A percentile compares a stretch with the other conserved stretches of the same genome.
These are phyloP conservation scores for Neosalanx taihuensis DNA, from an alignment of 2,797 vertebrate species.

Conservation along the genomic window DNA sequence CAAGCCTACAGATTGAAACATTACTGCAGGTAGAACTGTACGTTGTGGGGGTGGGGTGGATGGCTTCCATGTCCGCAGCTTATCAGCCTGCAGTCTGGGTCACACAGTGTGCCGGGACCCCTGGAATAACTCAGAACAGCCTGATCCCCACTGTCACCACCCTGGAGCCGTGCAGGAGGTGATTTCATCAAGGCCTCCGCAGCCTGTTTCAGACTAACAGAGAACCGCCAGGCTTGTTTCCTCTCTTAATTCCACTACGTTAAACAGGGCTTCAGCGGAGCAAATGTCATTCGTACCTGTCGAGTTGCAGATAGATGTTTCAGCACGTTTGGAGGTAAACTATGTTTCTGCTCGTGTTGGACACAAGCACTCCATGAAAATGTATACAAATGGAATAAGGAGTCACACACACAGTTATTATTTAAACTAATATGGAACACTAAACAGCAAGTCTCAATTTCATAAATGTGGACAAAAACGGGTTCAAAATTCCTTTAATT, in stretches of 20 bases:
- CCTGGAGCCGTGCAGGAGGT: conserved; percentile 52
- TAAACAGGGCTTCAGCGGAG: conserved; percentile 37
- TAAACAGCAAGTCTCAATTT: no score
- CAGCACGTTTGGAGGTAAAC: conserved; percentile 10
- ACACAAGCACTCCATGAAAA: not conserved
- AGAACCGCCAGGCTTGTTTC: conserved; percentile 47
- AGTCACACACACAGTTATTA: not conserved
- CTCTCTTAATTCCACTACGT: conserved; percentile 40
- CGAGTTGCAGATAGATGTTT: conserved; percentile 18
- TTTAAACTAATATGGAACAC: no score
- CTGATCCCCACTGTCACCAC: conserved; percentile 71
- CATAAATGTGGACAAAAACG: conserved; percentile 9
- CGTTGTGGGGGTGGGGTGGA: conserved; percentile 44
- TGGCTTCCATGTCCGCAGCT: conserved; percentile 51
- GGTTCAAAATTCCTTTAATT: conserved; percentile 37
- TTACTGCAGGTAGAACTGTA: conserved; percentile 39
- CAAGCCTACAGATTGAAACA: conserved; percentile 39
- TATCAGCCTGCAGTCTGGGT: conserved; percentile 61
- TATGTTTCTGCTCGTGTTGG: conserved; percentile 8
- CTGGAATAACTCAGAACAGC: conserved; percentile 58
- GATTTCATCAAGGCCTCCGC: conserved; percentile 62
- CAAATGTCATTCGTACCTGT: conserved; percentile 38
- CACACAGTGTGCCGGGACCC: conserved; percentile 60
- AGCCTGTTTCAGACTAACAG: not conserved
- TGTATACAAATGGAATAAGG: not conserved